Evolutionary conservation across 2,113 vertebrate species (phyloP).

Genomic region (Pongo abelii): DNA sequence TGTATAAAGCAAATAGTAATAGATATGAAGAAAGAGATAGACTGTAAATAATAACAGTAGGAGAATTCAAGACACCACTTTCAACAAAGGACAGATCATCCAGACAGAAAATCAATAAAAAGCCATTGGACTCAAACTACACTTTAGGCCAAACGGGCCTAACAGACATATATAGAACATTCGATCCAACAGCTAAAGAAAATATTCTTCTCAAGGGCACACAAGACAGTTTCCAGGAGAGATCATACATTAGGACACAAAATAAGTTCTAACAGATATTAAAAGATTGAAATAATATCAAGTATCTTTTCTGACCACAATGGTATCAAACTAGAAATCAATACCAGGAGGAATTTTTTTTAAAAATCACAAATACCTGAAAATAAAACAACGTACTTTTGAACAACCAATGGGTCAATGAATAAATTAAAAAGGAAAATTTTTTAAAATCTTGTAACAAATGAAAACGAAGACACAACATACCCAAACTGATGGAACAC

Average conservation of each 20-base stretch:
- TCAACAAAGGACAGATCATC: neutral
- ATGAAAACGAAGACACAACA: no score
- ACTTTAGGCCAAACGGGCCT: neutral
- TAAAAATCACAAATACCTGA: no score
- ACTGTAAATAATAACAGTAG: neutral
- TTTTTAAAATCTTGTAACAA: no score
- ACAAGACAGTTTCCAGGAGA: neutral
- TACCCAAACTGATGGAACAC: no score
- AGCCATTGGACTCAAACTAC: neutral
- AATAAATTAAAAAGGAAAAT: no score
- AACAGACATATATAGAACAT: neutral
- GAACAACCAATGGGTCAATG: no score
- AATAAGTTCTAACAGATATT: neutral
- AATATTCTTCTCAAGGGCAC: neutral
- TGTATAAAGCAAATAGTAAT: neutral
- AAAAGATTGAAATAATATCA: no score
- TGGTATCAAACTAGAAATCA: no score
- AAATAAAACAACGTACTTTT: no score
- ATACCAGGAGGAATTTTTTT: no score
- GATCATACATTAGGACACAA: neutral
- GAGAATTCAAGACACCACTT: neutral
- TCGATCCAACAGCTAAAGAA: neutral
- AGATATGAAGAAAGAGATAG: neutral
- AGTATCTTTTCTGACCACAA: neutral
- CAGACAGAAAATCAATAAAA: neutral